Base-by-base conservation (phyloP, 2,888 invertebrate genomes). In the Sesia apiformis region DNA sequence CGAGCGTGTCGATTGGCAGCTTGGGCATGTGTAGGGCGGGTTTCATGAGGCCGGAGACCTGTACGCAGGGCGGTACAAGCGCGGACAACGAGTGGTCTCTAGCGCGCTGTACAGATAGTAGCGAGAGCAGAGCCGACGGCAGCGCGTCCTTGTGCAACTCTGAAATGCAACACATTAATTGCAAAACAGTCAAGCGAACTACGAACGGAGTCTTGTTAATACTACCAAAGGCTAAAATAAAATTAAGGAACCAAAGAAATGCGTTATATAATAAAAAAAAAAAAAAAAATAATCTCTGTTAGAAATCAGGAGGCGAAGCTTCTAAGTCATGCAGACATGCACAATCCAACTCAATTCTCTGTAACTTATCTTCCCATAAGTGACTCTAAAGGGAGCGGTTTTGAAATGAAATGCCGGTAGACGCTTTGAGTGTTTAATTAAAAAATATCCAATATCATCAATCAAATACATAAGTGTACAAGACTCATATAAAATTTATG, bases 211-310 rank as follows among this genome's bases (percentile, higher is more conserved):
- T 87, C 84, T 64, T 86, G 91, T 82, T 90, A 91, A 81, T 91
- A 86, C 84, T 91, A 87, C 67, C 90, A 74, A 71, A 86, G 84
- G 88, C 86, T 84, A 83, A 83, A 78, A 80, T 84, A 81, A 23
- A 23, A 23, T 87, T 84, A 88, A 89, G 89, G 89, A 88, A 89
- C 89, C 89, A 89, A 89, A 88, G 89, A 89, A 89, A 89, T 89
- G 89, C 89, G 89, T 89, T 88, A 88, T 79, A 78, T 79, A 83
- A 80, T 80, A 76, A 77, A 70, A 70, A 67, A 65, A 71, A 69
- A 64, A 68, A 69, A 73, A 74, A 74, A 78, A 74, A n/a, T n/a
- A 81, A 78, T 81, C 73, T 84, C 84, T 71, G 88, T 88, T 89
- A 88, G 87, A 84, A 82, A 85, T 83, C 70, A 84, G 80, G 70